These are phyloP conservation scores for Ictidomys tridecemlineatus DNA, from an alignment of 2,113 vertebrate species.

Conservation along the genomic window DNA sequence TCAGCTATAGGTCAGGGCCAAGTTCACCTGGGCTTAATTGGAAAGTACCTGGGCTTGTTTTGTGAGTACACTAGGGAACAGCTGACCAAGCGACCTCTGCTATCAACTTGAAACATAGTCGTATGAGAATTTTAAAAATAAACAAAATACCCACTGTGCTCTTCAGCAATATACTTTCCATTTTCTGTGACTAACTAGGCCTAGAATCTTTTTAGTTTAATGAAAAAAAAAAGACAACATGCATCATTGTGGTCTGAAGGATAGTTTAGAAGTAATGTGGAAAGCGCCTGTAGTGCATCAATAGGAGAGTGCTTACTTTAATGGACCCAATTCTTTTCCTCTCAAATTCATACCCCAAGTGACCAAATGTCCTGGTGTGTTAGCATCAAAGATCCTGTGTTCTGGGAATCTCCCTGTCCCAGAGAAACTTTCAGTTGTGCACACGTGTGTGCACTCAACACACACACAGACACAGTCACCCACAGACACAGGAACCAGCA, in stretches of 20 bases:
- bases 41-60: constrained; percentile 59
- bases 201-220: neutral
- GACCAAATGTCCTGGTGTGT: neutral
- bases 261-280: neutral
- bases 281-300: neutral
- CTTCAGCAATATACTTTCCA: neutral
- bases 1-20: constrained; percentile 20
- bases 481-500: neutral
- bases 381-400: neutral
- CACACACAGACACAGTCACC: neutral
- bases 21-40: constrained; percentile 76
- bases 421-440: neutral
- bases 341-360: neutral
- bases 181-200: neutral
- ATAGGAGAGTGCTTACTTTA: neutral
- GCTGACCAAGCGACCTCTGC: neutral
- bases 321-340: neutral
- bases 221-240: neutral
- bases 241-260: neutral
- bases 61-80: constrained; percentile 20
- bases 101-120: constrained; percentile 59
- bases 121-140: constrained; percentile 41
- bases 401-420: neutral
- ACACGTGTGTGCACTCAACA: neutral
- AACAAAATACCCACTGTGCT: neutral